Evolutionary conservation across 2,888 invertebrate genomes (phyloP).

Genomic region (Synergus gifuensis): DNA sequence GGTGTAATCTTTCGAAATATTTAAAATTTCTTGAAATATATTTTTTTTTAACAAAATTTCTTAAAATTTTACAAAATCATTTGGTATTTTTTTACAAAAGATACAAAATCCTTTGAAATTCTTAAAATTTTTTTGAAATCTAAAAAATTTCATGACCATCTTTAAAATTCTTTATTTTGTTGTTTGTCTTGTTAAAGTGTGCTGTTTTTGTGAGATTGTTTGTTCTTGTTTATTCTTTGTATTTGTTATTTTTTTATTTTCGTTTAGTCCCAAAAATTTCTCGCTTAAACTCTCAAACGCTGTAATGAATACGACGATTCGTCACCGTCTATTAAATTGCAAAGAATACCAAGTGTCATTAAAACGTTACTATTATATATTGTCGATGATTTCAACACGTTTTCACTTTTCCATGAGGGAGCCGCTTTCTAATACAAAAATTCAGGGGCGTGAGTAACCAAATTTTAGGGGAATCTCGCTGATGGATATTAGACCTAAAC

Average conservation of each 20-base stretch:
- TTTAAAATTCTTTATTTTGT: too few species aligned
- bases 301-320: constrained; percentile 25
- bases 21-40: too few species aligned
- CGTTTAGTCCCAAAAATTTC: not conserved
- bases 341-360: constrained; percentile 8
- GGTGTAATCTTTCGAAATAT: too few species aligned
- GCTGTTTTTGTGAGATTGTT: too few species aligned
- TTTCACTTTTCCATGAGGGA: constrained; percentile 29
- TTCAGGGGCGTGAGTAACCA: constrained; percentile 1
- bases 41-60: too few species aligned
- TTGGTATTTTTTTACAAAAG: too few species aligned
- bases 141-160: too few species aligned
- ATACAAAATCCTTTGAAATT: too few species aligned
- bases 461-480: constrained; percentile 16
- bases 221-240: too few species aligned
- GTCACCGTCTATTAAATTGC: constrained; percentile 28
- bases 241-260: not conserved
- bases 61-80: too few species aligned
- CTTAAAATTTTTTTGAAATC: too few species aligned
- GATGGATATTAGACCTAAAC: not conserved
- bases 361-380: constrained; percentile 18
- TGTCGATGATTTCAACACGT: constrained; percentile 35
- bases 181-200: too few species aligned
- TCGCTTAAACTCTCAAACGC: constrained; percentile 20
- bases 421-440: not conserved